Conservation (phyloP, 2,113 vertebrate species). For the Pseudonaja textilis region DNA sequence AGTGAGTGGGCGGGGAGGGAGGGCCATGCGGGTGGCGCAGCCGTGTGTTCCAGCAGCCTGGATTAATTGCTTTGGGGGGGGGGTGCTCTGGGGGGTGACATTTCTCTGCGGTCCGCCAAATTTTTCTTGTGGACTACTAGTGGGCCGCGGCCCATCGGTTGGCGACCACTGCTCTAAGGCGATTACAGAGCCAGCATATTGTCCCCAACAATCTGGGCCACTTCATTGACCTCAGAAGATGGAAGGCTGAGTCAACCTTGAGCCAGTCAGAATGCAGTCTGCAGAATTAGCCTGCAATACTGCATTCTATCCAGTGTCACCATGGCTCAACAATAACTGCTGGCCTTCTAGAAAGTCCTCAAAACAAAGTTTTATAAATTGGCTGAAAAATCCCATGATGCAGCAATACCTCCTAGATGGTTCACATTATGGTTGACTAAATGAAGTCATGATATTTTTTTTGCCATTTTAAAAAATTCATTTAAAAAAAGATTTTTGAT, state of each 20-base stretch:
- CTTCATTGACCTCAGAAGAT: not conserved
- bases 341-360: not conserved
- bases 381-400: not conserved
- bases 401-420: not conserved
- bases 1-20: no score
- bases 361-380: not conserved
- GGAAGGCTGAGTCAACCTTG: no score
- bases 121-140: no score
- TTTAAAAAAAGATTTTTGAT: not conserved
- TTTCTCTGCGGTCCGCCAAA: no score
- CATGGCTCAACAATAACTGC: not conserved
- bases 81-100: no score
- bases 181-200: not conserved
- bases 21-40: no score
- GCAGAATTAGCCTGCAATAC: no score
- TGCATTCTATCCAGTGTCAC: not conserved
- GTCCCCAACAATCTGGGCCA: not conserved
- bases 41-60: no score
- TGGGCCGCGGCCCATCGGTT: no score
- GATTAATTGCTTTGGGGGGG: no score
- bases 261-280: no score
- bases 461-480: not conserved
- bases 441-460: not conserved
- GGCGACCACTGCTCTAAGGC: not conserved
- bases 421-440: not conserved